Conservation (phyloP, 1,140 invertebrate species). For the Stegodyphus mimosarum region DNA sequence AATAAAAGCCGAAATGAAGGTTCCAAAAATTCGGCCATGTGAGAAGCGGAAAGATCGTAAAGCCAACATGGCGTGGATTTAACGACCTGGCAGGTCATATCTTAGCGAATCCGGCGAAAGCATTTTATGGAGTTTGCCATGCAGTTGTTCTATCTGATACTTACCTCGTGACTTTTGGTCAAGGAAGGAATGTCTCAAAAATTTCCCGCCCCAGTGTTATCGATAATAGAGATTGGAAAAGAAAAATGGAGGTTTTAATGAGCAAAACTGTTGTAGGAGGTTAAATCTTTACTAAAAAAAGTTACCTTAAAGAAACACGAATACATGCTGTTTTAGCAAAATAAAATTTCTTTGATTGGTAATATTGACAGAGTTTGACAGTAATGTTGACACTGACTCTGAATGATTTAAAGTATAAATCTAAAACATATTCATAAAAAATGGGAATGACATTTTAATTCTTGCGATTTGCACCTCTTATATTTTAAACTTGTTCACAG, state of each 20-base stretch:
- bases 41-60: slow-evolving; percentile 28
- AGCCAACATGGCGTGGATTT: slow-evolving; percentile 52
- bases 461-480: no score
- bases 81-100: slow-evolving; percentile 58
- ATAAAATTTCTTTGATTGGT: no score
- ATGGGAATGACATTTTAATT: no score
- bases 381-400: no score
- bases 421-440: no score
- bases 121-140: slow-evolving; percentile 18
- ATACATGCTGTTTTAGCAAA: no score
- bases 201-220: background rate
- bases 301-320: no score
- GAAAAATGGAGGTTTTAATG: background rate
- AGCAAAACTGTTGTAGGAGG: background rate
- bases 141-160: background rate
- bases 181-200: background rate
- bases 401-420: no score
- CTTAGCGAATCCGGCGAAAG: slow-evolving; percentile 48
- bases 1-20: slow-evolving; percentile 59
- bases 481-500: no score
- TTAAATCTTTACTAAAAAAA: no score
- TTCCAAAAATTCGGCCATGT: slow-evolving; percentile 52
- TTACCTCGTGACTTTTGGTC: background rate
- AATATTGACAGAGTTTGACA: no score
- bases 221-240: background rate